Conservation (phyloP, 2,113 vertebrate genomes). For the Epinephelus cyanopodus region DNA sequence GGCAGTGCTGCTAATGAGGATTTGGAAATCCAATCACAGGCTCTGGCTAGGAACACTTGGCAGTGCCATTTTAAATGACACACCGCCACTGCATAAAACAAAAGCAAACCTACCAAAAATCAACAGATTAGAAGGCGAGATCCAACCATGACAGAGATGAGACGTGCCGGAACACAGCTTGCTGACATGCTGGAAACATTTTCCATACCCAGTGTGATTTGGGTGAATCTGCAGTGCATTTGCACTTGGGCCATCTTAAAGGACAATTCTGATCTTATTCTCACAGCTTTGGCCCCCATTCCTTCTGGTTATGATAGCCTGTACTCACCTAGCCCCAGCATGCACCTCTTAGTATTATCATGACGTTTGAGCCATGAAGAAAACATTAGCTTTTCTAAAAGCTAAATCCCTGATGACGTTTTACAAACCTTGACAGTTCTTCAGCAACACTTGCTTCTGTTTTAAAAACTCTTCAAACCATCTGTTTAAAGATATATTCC, state of each 20-base stretch:
- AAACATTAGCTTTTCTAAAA: conserved; percentile 1
- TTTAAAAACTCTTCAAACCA: not conserved
- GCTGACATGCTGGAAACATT: conserved; percentile 31
- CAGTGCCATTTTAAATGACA: conserved; percentile 65
- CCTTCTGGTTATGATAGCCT: not conserved
- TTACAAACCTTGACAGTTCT: not conserved
- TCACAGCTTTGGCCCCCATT: not conserved
- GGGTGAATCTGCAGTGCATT: conserved; percentile 8
- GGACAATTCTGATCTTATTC: not conserved
- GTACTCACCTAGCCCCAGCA: not conserved
- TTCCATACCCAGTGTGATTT: conserved; percentile 1
- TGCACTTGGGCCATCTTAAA: not conserved
- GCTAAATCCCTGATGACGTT: not conserved
- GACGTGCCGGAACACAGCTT: conserved; percentile 24
- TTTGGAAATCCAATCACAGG: conserved; percentile 60
- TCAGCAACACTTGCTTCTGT: not conserved
- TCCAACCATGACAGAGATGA: conserved; percentile 50
- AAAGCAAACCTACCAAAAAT: conserved; percentile 43
- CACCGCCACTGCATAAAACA: conserved; percentile 47
- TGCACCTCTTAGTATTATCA: not conserved
- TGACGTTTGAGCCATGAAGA: not conserved
- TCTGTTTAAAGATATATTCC: not conserved
- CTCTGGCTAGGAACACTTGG: conserved; percentile 44
- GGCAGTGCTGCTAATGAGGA: conserved; percentile 65
- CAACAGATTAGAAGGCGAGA: conserved; percentile 42